These are phyloP conservation scores for Urosaurus nigricauda DNA, from an alignment of 2,797 vertebrate genomes.

Conservation along the genomic window DNA sequence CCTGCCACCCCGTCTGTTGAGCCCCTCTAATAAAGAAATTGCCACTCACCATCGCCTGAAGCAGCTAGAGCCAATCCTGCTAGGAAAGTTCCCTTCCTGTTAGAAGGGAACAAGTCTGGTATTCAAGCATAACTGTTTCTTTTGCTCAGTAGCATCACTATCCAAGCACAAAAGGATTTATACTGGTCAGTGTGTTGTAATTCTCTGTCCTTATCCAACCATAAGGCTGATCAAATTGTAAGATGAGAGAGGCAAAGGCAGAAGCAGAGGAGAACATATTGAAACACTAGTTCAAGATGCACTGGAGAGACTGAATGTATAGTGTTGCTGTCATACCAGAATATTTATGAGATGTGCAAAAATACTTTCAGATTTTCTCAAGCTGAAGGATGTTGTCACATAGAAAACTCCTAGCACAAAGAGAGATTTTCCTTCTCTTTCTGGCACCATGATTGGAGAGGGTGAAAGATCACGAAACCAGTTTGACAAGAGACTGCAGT, in stretches of 20 bases:
- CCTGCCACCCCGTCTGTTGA: too few species aligned
- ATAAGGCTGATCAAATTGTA: slow-evolving; percentile 20
- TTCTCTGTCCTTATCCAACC: slow-evolving; percentile 7
- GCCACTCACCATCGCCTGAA: neutral
- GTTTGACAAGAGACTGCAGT: slow-evolving; percentile 9
- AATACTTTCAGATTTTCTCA: neutral
- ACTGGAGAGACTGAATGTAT: neutral
- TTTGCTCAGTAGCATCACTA: neutral
- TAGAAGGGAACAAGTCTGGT: neutral
- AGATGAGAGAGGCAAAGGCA: slow-evolving; percentile 8
- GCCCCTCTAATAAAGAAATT: too few species aligned
- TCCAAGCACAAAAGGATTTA: neutral
- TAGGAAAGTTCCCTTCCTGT: neutral
- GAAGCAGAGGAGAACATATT: slow-evolving; percentile 1
- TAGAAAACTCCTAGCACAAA: neutral
- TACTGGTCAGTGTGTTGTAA: slow-evolving; percentile 4
- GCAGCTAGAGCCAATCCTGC: neutral
- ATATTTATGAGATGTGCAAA: slow-evolving; percentile 8
- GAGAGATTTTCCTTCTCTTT: neutral
- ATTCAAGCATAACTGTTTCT: neutral
- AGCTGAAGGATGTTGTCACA: neutral
- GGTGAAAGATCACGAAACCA: slow-evolving; percentile 8
- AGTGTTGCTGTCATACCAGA: neutral
- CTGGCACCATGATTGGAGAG: neutral
- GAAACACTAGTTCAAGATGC: slow-evolving; percentile 8